Evolutionary conservation across 2,113 vertebrate genomes (phyloP), one percentile per base, ranked within the genome.

Genomic region (Cranoglanis bouderius): DNA sequence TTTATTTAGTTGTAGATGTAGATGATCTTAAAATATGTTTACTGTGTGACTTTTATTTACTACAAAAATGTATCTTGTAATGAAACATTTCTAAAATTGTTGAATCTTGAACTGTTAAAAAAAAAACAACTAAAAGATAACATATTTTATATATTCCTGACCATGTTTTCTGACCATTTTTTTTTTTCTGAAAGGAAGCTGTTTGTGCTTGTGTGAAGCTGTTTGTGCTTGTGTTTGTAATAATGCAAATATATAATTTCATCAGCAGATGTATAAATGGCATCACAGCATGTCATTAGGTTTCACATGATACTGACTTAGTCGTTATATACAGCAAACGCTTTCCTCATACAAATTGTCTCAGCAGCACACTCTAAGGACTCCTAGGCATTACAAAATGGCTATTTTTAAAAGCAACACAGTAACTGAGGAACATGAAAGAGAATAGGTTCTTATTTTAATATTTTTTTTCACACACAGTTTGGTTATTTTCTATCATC

Each of bases 401-500:
- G 3, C 18, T 32, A 29, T n/a, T 5, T 19, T 40, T 24, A 74
- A 74, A 70, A 38, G 8, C 18, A 82, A 82, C 35, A 83, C 4
- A 14, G 35, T 83, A 51, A 70, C 40, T 21, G 6, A n/a, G 0
- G 6, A 24, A 85, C 35, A 53, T 9, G 18, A 85, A 53, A 85
- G 8, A 85, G 24, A 67, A 32, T 70, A 32, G 26, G 8, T n/a
- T 49, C 29, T 70, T 49, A 9, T 61, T 83, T 32, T 8, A 59
- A 57, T 74, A 74, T 26, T 53, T 26, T 61, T 14, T 46, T 82
- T 14, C n/a, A 78, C 12, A 75, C n/a, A 49, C 24, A 43, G 18
- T 65, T 86, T 75, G 65, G 26, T 65, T 70, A 29, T 74, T 46
- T 85, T 32, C 40, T 40, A 43, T 70, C 32, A 82, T 87, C 78